phyloP scores from a whole-genome alignment of 2,888 invertebrate genomes.

The Cosmopolites sordidus region DNA sequence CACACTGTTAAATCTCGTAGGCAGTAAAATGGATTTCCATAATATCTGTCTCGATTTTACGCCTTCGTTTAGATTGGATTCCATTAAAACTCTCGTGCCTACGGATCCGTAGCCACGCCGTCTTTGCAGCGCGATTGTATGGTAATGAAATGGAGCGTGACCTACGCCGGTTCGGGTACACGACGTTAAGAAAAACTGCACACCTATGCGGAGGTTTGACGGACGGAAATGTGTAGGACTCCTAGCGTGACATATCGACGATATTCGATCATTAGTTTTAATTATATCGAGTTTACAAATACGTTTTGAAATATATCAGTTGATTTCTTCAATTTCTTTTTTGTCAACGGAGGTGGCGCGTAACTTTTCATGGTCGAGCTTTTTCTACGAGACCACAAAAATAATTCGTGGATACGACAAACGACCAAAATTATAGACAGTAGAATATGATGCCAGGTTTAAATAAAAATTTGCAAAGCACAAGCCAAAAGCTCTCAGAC shows the following conservation, averaged over 20 bases:
- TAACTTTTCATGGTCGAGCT: too few relatives aligned
- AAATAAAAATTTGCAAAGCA: too few relatives aligned
- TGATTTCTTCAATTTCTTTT: too few relatives aligned
- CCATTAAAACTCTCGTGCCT: background rate
- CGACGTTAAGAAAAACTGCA: background rate
- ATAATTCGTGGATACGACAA: too few relatives aligned
- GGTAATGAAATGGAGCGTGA: conserved; percentile 18
- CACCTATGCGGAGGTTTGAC: background rate
- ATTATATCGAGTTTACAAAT: too few relatives aligned
- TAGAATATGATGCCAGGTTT: too few relatives aligned
- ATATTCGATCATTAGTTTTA: background rate
- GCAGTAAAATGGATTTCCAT: background rate
- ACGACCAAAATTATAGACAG: too few relatives aligned
- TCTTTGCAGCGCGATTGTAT: conserved; percentile 19
- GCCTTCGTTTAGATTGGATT: background rate
- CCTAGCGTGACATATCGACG: background rate
- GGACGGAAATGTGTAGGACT: background rate
- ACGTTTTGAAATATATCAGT: too few relatives aligned
- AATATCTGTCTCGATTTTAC: background rate
- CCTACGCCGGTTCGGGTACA: conserved; percentile 12
- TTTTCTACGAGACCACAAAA: too few relatives aligned
- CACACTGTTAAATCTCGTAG: too few relatives aligned
- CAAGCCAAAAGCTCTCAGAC: too few relatives aligned
- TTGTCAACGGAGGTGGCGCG: too few relatives aligned
- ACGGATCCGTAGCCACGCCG: conserved; percentile 15